phyloP scores from a whole-genome alignment of 2,113 vertebrate genomes.

The Petroica traversi region DNA sequence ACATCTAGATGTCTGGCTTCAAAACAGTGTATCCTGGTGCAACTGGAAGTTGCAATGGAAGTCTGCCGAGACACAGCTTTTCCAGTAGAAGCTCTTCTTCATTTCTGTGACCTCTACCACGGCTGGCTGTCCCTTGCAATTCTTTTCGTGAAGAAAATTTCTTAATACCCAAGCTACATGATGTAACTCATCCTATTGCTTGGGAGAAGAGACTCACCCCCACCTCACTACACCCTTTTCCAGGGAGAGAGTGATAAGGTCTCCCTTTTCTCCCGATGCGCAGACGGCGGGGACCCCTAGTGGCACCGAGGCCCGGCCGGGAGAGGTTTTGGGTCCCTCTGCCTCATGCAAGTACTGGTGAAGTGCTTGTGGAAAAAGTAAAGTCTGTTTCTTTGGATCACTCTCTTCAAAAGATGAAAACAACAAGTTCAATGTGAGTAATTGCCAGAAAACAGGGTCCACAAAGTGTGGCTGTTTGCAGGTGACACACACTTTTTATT shows the following conservation, averaged over 20 bases:
- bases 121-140: neutral
- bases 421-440: neutral
- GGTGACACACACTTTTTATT: neutral
- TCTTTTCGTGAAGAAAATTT: neutral
- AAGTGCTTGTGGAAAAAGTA: neutral
- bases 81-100: neutral
- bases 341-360: no score
- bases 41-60: no score
- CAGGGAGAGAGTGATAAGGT: neutral
- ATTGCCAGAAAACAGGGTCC: neutral
- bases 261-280: neutral
- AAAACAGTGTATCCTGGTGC: accelerated
- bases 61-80: neutral
- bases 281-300: neutral
- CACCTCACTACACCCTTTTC: neutral
- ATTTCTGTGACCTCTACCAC: neutral
- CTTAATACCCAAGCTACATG: neutral
- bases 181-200: neutral
- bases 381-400: neutral
- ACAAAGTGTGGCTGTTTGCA: neutral
- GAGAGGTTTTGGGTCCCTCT: neutral
- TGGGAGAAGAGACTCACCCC: neutral
- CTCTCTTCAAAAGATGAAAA: neutral
- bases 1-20: neutral
- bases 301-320: neutral